phyloP scores from a whole-genome alignment of 2,888 invertebrate species.

The Linnaemya tessellans region DNA sequence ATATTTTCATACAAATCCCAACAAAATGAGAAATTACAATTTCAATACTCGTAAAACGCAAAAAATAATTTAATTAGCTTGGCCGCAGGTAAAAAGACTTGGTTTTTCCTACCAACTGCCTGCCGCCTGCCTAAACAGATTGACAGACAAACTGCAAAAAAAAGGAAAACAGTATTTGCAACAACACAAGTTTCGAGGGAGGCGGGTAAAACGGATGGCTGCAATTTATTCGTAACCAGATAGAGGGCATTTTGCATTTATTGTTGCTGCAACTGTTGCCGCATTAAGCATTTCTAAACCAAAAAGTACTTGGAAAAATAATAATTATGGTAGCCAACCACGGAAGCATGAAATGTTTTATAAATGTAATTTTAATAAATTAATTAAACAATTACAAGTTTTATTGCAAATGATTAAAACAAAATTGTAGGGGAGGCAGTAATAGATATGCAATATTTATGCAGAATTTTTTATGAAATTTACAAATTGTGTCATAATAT shows the following conservation, averaged over 20 bases:
- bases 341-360: constrained; percentile 56
- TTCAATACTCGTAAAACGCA: constrained; percentile 63
- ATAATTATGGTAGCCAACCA: constrained; percentile 34
- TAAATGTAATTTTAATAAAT: constrained; percentile 34
- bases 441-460: neutral
- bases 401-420: neutral
- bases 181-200: too few species aligned
- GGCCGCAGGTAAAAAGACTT: constrained; percentile 58
- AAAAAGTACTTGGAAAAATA: constrained; percentile 49
- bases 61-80: constrained; percentile 70
- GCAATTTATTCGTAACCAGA: too few species aligned
- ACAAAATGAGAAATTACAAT: constrained; percentile 61
- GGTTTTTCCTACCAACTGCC: neutral
- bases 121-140: neutral
- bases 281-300: constrained; percentile 8
- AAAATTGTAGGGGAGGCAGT: neutral
- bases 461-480: too few species aligned
- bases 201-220: too few species aligned
- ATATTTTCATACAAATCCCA: constrained; percentile 15
- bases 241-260: constrained; percentile 9
- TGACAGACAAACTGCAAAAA: neutral
- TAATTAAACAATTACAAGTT: constrained; percentile 18
- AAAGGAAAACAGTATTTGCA: too few species aligned
- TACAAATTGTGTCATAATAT: too few species aligned
- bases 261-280: constrained; percentile 6